Percentiles rank a stretch among this genome's conserved stretches.
phyloP scores from a whole-genome alignment of 2,113 vertebrate genomes.

The Grantiella picta region DNA sequence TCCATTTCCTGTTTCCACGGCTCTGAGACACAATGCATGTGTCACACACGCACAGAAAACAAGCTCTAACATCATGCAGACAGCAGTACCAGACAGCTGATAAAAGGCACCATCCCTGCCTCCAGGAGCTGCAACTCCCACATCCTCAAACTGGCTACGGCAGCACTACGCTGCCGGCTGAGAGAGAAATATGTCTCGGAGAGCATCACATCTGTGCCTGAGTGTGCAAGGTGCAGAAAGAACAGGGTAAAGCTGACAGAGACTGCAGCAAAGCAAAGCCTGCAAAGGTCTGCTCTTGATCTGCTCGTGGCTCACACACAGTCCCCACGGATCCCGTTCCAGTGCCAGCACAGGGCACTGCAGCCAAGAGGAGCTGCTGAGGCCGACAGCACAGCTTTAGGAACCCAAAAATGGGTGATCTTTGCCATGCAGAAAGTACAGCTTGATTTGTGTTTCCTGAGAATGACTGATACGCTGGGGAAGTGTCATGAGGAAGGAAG shows the following conservation, averaged over 20 bases:
- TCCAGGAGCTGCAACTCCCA: conserved; percentile 44
- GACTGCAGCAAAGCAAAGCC: conserved; percentile 40
- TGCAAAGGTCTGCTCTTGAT: conserved; percentile 36
- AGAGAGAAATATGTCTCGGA: conserved; percentile 3
- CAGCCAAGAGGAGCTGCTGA: conserved; percentile 45
- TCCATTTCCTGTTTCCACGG: not conserved
- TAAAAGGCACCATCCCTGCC: not conserved
- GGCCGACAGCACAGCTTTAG: not conserved
- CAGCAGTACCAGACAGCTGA: conserved; percentile 9
- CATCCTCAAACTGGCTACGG: conserved; percentile 5
- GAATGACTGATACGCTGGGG: not conserved
- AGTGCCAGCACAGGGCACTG: not conserved
- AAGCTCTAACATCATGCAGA: conserved; percentile 27
- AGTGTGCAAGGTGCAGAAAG: conserved; percentile 2
- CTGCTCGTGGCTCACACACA: conserved; percentile 2
- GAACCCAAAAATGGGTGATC: not conserved
- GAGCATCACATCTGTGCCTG: conserved; percentile 31
- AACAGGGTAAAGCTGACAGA: conserved; percentile 5
- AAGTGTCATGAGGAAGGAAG: not conserved
- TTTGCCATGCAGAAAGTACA: not conserved
- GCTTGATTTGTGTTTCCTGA: not conserved
- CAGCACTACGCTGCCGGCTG: not conserved
- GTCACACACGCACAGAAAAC: not conserved
- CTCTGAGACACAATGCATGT: not conserved
- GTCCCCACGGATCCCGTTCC: not conserved